Evolutionary conservation across 2,113 vertebrate species (phyloP).

Genomic region (Pyrgilauda ruficollis): DNA sequence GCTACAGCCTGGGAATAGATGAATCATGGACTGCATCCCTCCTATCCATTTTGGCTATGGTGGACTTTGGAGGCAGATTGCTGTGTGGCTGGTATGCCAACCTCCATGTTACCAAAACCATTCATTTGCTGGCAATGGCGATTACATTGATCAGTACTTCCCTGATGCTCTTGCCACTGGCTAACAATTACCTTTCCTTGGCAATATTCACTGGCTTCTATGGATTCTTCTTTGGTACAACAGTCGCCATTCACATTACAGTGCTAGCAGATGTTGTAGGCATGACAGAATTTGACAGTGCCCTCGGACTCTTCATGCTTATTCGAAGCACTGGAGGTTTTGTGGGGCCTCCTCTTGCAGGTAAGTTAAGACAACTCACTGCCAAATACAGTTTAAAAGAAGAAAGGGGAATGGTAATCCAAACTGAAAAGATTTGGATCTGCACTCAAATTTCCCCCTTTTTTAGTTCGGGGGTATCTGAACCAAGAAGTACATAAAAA

Average conservation of each 20-base stretch:
- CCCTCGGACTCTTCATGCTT: conserved; percentile 77
- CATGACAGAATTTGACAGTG: conserved; percentile 73
- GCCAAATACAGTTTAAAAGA: background rate
- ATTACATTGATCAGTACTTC: conserved; percentile 67
- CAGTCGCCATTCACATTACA: conserved; percentile 74
- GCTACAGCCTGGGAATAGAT: conserved; percentile 69
- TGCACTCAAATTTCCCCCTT: background rate
- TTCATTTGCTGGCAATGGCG: conserved; percentile 73
- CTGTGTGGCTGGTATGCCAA: conserved; percentile 75
- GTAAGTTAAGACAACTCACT: conserved; percentile 37
- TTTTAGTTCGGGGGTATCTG: background rate
- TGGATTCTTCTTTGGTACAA: conserved; percentile 78
- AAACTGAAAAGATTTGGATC: background rate
- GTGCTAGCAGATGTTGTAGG: conserved; percentile 76
- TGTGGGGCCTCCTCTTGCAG: conserved; percentile 68
- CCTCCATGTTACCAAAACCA: conserved; percentile 67
- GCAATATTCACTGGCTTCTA: conserved; percentile 69
- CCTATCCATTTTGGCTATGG: conserved; percentile 70
- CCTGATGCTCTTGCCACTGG: conserved; percentile 72
- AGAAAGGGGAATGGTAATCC: background rate
- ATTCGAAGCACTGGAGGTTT: conserved; percentile 76
- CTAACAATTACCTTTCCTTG: conserved; percentile 66
- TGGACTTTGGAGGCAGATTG: conserved; percentile 73
- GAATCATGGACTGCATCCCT: conserved; percentile 72
- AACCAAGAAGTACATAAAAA: background rate